Evolutionary conservation across 2,888 invertebrate species (phyloP), one percentile per base, ranked within the genome.

Genomic region (Athetis lepigone): DNA sequence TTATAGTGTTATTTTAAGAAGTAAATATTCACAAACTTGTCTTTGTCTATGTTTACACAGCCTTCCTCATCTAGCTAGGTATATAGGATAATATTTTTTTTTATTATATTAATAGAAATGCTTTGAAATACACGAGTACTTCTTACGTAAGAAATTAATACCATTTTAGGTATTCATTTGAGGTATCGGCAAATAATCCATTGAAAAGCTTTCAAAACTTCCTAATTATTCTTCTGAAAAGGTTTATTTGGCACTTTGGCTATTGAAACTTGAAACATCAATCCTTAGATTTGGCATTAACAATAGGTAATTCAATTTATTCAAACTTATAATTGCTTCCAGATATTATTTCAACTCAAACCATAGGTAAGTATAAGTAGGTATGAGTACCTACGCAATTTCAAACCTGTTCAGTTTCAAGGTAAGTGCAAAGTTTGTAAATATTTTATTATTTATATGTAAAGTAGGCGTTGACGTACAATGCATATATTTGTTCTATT

Each of bases 381-480:
- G n/a, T n/a, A n/a, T n/a, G n/a, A n/a, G n/a, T n/a, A n/a, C n/a
- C n/a, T n/a, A 47, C 55, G 59, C 36, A 37, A 50, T 39, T 29
- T 58, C 19, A 13, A 56, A 16, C 27, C 54, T 54, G 55, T 59
- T 71, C 47, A 39, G 39, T 56, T 76, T 71, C 51, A 56, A 72
- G 66, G 54, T 56, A 40, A 71, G 29, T 19, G 57, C 27, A 40
- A 64, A 64, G 55, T 65, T 76, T 65, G 72, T 73, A 73, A 77
- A 77, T 77, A 73, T 65, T 54, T 50, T 60, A 56, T 72, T 72
- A 73, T 77, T 77, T 77, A 72, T 59, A 65, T 57, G 25, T 45
- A 19, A 36, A 33, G 66, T 65, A 46, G 59, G 50, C 55, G 72
- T 72, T 23, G 37, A 75, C 36, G 16, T 63, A 63, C 50, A 56